phyloP scores from a whole-genome alignment of 1,140 invertebrate species.

The Meloidogyne hapla region DNA sequence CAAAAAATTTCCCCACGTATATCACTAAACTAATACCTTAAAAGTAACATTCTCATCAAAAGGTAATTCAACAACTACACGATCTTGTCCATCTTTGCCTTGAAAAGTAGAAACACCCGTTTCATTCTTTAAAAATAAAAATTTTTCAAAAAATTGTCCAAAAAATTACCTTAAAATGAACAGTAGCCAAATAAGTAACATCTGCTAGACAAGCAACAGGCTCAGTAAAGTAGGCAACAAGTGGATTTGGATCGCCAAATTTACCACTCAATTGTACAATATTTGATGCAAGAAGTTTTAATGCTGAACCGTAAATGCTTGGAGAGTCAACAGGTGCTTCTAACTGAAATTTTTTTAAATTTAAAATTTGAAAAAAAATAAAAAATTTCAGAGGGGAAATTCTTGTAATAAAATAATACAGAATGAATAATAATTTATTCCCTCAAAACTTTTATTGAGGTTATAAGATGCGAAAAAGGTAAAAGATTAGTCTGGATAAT shows the following conservation, averaged over 20 bases:
- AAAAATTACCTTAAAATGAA: conserved; percentile 39
- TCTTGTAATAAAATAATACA: too few relatives aligned
- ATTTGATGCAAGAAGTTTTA: conserved; percentile 35
- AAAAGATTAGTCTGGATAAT: not conserved
- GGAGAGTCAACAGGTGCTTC: not conserved
- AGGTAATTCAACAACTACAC: conserved; percentile 42
- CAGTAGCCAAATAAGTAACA: conserved; percentile 39
- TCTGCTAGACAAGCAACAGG: conserved; percentile 42
- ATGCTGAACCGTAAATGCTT: conserved; percentile 16
- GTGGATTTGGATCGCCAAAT: conserved; percentile 42
- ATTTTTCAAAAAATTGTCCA: not conserved
- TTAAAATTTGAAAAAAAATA: too few relatives aligned
- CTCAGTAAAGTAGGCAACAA: conserved; percentile 41
- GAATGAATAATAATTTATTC: too few relatives aligned
- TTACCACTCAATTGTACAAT: conserved; percentile 38
- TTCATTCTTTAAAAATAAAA: conserved; percentile 35
- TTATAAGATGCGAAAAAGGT: too few relatives aligned
- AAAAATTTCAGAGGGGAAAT: too few relatives aligned
- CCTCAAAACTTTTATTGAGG: too few relatives aligned
- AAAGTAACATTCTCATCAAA: conserved; percentile 46
- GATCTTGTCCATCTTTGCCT: conserved; percentile 50
- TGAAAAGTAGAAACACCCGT: conserved; percentile 46
- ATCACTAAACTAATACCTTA: conserved; percentile 24
- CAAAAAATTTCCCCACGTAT: too few relatives aligned
- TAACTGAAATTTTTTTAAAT: not conserved